Percentiles rank a stretch among this genome's conserved stretches.
These are phyloP conservation scores for Danio albolineatus DNA, from an alignment of 2,797 vertebrate species.

Conservation along the genomic window DNA sequence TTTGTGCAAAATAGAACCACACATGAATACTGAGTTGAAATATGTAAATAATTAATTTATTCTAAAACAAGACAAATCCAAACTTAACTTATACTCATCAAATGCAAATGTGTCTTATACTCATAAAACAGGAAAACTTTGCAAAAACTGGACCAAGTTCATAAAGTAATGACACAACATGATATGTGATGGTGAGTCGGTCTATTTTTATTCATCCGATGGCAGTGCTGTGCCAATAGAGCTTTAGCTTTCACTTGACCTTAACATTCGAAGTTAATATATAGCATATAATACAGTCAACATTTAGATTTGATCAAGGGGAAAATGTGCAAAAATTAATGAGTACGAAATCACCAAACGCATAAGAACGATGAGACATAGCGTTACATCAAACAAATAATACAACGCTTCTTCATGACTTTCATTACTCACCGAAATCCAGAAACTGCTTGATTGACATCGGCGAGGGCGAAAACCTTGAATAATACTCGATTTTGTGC, in stretches of 20 bases:
- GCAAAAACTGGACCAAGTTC: conserved; percentile 2
- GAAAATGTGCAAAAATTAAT: neutral
- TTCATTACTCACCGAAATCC: conserved; percentile 82
- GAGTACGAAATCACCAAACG: too few relatives aligned
- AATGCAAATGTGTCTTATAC: neutral
- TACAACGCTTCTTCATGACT: too few relatives aligned
- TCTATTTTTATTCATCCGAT: conserved; percentile 34
- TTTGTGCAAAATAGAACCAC: neutral
- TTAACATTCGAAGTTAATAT: conserved; percentile 2
- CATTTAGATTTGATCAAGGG: neutral
- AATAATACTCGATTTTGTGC: conserved; percentile 82
- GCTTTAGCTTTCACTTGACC: conserved; percentile 28
- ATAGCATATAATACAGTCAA: neutral
- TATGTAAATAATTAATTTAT: neutral
- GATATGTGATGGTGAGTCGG: neutral
- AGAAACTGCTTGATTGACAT: conserved; percentile 88
- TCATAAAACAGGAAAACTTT: neutral
- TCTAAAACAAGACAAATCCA: neutral
- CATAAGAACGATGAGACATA: neutral
- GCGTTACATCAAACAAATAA: neutral
- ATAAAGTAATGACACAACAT: neutral
- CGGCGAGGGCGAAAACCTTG: conserved; percentile 84
- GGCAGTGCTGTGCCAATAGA: neutral
- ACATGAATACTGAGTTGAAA: neutral
- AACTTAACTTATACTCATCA: neutral